These are phyloP conservation scores for Scaptomyza pallida DNA, from an alignment of 1,140 invertebrate genomes.

Conservation along the genomic window DNA sequence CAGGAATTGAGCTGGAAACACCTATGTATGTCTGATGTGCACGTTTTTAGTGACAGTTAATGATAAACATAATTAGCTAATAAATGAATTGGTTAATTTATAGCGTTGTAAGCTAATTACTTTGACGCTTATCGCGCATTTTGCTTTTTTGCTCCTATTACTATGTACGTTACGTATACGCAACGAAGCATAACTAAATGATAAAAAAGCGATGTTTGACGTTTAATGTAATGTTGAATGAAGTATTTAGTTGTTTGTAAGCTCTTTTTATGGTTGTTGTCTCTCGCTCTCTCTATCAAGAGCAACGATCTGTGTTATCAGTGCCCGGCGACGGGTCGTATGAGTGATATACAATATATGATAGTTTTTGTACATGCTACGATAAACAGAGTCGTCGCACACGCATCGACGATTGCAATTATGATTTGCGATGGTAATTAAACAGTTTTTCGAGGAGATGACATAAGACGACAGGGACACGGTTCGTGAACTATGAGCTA, in stretches of 20 bases:
- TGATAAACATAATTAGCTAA: conserved; percentile 10
- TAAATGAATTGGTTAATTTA: conserved; percentile 29
- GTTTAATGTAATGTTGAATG: conserved; percentile 46
- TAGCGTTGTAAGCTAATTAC: conserved; percentile 43
- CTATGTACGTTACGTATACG: conserved; percentile 50
- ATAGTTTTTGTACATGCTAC: conserved; percentile 22
- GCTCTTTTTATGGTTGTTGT: not conserved
- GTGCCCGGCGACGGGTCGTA: not conserved
- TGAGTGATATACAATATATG: not conserved
- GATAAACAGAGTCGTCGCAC: not conserved
- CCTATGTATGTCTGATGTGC: not conserved
- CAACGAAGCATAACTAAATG: conserved; percentile 52
- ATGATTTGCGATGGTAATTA: conserved; percentile 72
- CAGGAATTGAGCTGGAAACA: conserved; percentile 6
- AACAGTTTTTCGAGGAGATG: conserved; percentile 34
- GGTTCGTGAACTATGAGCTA: conserved; percentile 50
- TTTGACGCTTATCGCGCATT: conserved; percentile 27
- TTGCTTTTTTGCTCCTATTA: not conserved
- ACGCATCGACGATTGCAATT: conserved; percentile 55
- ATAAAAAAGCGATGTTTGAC: conserved; percentile 57
- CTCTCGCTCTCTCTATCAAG: not conserved
- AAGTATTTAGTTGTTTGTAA: not conserved
- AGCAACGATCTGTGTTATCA: not conserved
- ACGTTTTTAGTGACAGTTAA: conserved; percentile 7
- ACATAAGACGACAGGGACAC: conserved; percentile 41